A percentile compares a stretch with the other conserved stretches of the same genome.
phyloP scores from a whole-genome alignment of 2,113 vertebrate genomes.

The Nettapus auritus region DNA sequence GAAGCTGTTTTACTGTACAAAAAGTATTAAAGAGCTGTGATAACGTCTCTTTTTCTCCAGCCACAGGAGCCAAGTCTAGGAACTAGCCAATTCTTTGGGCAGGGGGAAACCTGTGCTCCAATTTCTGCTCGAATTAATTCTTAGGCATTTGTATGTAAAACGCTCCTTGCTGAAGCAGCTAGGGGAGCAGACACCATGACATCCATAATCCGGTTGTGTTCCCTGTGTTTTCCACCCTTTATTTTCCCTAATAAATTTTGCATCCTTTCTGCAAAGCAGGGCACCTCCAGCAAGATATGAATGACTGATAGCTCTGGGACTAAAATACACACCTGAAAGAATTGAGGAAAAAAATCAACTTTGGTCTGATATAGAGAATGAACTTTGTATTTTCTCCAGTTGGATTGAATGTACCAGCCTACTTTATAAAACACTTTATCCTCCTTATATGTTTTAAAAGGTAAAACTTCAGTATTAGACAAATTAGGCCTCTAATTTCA shows the following conservation, averaged over 20 bases:
- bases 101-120: background rate
- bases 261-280: background rate
- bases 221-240: background rate
- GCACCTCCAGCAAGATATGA: background rate
- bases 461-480: background rate
- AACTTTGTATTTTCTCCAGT: background rate
- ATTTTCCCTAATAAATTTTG: background rate
- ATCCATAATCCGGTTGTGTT: background rate
- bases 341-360: background rate
- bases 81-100: background rate
- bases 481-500: background rate
- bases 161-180: background rate
- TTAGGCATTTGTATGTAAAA: background rate
- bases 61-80: background rate
- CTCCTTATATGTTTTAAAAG: background rate
- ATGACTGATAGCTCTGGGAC: background rate
- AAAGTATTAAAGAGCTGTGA: slow-evolving; percentile 19
- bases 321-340: background rate
- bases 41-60: background rate
- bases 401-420: background rate
- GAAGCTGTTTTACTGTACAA: slow-evolving; percentile 33
- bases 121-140: background rate
- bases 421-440: background rate
- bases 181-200: background rate
- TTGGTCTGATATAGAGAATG: background rate